Evolutionary conservation across 2,888 invertebrate genomes (phyloP).

Genomic region (Harpalus rufipes): DNA sequence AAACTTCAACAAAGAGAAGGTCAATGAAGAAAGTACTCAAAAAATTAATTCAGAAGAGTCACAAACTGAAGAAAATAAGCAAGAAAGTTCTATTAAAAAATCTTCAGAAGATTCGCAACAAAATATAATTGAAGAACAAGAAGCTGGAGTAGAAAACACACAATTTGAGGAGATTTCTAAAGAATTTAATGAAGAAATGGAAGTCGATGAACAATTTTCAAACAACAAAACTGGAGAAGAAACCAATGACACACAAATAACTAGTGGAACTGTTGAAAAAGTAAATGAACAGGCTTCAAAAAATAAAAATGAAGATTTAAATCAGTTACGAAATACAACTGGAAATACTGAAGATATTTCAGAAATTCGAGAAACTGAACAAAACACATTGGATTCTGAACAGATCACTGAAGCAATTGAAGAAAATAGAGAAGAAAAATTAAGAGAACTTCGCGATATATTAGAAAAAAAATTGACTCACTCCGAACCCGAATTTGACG

Average conservation of each 20-base stretch:
- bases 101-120: too few species aligned
- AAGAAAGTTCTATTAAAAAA: background rate
- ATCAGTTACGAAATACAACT: constrained; percentile 69
- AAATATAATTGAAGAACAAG: too few species aligned
- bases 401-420: constrained; percentile 25
- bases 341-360: constrained; percentile 68
- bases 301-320: too few species aligned
- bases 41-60: background rate
- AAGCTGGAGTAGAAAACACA: too few species aligned
- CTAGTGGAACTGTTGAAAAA: too few species aligned
- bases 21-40: background rate
- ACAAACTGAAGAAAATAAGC: constrained; percentile 13
- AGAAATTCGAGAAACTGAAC: constrained; percentile 55
- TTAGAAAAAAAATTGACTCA: constrained; percentile 51
- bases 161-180: too few species aligned
- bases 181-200: too few species aligned
- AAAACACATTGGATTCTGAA: constrained; percentile 2
- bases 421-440: constrained; percentile 59
- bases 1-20: background rate
- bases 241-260: too few species aligned
- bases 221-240: too few species aligned
- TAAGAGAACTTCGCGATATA: constrained; percentile 43
- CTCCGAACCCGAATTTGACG: too few species aligned
- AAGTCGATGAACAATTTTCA: too few species aligned
- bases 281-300: too few species aligned